Evolutionary conservation across 2,113 vertebrate genomes (phyloP), one percentile per base, ranked within the genome.

Genomic region (Solea solea): DNA sequence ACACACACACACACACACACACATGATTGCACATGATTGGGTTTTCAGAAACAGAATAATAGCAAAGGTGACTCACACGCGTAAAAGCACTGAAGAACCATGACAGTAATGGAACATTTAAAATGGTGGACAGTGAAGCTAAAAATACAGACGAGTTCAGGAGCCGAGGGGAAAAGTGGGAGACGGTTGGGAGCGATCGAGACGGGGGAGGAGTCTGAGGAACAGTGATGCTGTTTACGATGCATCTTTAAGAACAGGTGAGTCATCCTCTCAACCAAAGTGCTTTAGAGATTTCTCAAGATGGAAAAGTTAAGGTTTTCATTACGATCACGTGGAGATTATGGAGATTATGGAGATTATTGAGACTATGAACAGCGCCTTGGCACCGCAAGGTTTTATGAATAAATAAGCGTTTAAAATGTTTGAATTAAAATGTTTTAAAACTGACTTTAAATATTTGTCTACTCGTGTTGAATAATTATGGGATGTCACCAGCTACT

Each of bases 61-160:
- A 34, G 40, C 5, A 48, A 34, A 21, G 46, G 45, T 76, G 72
- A 66, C 13, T 74, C 61, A 61, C 42, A 34, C 8, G 21, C 46
- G 15, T 44, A 42, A 80, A 34, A 1, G 15, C 1, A 1, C 9
- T 16, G 8, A n/a, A 15, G 9, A 34, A 11, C 27, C 3, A 55
- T 11, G 34, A 50, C n/a, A 1, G 41, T 45, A 21, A 41, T 34
- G 34, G 34, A 34, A 34, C 34, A 28, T 65, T 72, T 69, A 41
- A 27, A 28, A 46, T 1, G 11, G 9, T 1, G 7, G 39, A 25
- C 46, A 4, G 16, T 50, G 70, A 0, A 27, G 60, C 72, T 70
- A 70, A 81, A 81, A 84, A 81, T 70, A 81, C 15, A 61, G 61
- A 80, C 27, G 59, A 48, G 73, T 28, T 51, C n/a, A 41, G 49